These are phyloP conservation scores for Naja naja DNA, from an alignment of 2,113 vertebrate genomes.

Conservation along the genomic window DNA sequence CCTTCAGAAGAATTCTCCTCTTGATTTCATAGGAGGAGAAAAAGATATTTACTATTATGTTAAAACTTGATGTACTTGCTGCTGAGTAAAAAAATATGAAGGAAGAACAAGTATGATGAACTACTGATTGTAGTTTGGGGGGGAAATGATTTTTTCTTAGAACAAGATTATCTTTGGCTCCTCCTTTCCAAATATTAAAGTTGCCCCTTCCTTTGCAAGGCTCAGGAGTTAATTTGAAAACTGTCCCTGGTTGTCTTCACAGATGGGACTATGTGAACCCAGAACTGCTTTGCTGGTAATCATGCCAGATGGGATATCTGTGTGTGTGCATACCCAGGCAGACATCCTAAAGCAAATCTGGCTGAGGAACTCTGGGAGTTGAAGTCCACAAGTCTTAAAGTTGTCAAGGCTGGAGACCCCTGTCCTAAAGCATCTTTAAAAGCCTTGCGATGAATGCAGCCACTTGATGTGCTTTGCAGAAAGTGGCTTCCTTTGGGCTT, in stretches of 20 bases:
- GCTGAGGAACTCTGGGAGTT: no score
- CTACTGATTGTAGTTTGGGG: background rate
- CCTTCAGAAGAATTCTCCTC: background rate
- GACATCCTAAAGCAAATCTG: background rate
- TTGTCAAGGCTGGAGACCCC: no score
- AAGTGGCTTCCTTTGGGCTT: background rate
- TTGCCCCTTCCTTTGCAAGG: background rate
- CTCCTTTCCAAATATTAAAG: background rate
- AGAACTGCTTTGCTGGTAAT: background rate
- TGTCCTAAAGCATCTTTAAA: background rate
- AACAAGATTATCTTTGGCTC: background rate
- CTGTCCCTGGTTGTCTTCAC: background rate
- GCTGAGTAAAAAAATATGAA: background rate
- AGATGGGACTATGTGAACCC: background rate
- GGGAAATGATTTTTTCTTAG: background rate
- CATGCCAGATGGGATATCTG: background rate
- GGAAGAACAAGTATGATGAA: background rate
- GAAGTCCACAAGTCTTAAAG: no score
- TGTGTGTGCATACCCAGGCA: background rate
- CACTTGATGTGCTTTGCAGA: background rate
- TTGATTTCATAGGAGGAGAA: background rate
- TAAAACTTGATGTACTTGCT: background rate
- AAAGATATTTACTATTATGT: background rate
- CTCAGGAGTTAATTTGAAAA: background rate
- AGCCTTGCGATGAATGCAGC: background rate